A percentile compares a stretch with the other conserved stretches of the same genome.
These are phyloP conservation scores for Myiothlypis chrysogaster DNA, from an alignment of 2,797 vertebrate species.

Conservation along the genomic window DNA sequence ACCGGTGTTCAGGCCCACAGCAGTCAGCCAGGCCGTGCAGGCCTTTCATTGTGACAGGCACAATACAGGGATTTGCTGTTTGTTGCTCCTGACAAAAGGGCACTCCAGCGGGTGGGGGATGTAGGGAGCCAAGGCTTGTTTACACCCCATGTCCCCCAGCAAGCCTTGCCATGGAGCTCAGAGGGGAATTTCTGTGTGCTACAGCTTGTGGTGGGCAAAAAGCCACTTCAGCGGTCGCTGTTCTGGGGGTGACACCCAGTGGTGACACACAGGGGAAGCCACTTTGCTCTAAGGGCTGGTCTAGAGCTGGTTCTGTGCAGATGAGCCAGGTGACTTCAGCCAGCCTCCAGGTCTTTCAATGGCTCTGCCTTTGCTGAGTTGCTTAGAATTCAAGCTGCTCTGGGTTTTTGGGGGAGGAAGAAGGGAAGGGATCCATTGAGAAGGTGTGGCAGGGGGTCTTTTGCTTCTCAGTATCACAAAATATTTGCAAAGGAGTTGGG, in stretches of 20 bases:
- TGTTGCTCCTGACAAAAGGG: conserved; percentile 10
- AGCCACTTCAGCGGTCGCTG: background rate
- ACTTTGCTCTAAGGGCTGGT: background rate
- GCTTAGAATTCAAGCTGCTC: background rate
- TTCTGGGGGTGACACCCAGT: conserved; percentile 12
- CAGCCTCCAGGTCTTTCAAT: background rate
- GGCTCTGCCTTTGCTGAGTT: background rate
- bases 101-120: background rate
- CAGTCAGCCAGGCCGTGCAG: background rate
- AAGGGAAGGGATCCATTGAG: background rate
- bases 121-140: background rate
- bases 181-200: background rate
- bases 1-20: background rate
- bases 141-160: background rate
- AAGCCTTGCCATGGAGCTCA: background rate
- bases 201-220: background rate
- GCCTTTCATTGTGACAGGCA: background rate
- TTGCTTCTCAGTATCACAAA: background rate
- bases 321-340: background rate
- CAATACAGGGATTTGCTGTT: conserved; percentile 47
- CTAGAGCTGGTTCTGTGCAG: background rate
- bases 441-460: background rate
- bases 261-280: background rate
- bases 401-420: background rate
- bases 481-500: background rate